A percentile compares a stretch with the other conserved stretches of the same genome.
Evolutionary conservation across 2,888 invertebrate genomes (phyloP).

Genomic region (Drosophila siamana): DNA sequence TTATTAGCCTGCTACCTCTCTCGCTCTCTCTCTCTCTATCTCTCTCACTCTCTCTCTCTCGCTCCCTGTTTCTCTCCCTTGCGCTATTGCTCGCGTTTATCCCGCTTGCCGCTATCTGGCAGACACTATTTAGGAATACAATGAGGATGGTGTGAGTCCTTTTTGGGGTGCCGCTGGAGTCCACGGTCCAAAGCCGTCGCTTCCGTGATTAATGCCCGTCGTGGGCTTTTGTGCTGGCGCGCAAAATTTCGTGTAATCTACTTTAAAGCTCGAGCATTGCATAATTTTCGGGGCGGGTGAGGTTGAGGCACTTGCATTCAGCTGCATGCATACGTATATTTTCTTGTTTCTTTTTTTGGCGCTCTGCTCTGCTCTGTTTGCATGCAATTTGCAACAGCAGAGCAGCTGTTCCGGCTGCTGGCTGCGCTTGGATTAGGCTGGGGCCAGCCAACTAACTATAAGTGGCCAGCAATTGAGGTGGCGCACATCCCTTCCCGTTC

Average conservation of each 20-base stretch:
- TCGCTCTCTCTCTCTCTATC: background rate
- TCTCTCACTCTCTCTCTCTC: conserved; percentile 1
- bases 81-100: background rate
- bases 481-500: background rate
- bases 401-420: conserved; percentile 28
- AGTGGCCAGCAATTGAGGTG: conserved; percentile 40
- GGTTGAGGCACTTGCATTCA: conserved; percentile 10
- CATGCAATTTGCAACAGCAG: conserved; percentile 43
- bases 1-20: conserved; percentile 45
- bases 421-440: conserved; percentile 24
- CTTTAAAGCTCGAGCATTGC: conserved; percentile 76
- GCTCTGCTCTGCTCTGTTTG: conserved; percentile 18
- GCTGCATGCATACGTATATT: too few species aligned
- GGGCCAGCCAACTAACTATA: conserved; percentile 18
- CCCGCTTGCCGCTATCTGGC: background rate
- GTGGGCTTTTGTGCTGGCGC: conserved; percentile 74
- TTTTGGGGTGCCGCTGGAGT: background rate
- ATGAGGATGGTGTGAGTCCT: conserved; percentile 21
- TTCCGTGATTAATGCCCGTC: conserved; percentile 75
- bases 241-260: conserved; percentile 77
- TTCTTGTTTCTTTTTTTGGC: too few species aligned
- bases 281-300: conserved; percentile 59
- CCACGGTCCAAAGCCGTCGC: conserved; percentile 46
- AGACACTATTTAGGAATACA: conserved; percentile 59
- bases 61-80: background rate